phyloP scores from a whole-genome alignment of 1,140 invertebrate species.

The Scaptomyza hsui region DNA sequence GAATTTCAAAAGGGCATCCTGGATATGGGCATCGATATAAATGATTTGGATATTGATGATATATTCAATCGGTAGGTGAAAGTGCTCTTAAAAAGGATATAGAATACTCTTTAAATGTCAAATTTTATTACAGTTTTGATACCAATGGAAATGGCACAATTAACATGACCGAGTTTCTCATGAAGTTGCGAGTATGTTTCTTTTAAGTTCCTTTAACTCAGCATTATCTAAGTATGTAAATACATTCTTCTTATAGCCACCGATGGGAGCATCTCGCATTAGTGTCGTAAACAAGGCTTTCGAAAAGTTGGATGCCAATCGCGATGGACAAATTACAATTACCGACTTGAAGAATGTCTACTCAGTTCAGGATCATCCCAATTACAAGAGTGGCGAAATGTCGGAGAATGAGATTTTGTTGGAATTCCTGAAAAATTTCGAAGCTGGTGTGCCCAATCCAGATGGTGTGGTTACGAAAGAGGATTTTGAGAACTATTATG shows the following conservation, averaged over 20 bases:
- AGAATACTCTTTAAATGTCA: not conserved
- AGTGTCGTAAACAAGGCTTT: slow-evolving; percentile 93
- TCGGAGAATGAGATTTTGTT: slow-evolving; percentile 92
- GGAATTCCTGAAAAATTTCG: slow-evolving; percentile 94
- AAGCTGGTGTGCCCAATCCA: slow-evolving; percentile 87
- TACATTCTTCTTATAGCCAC: no score
- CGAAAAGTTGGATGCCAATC: slow-evolving; percentile 93
- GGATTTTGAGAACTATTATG: slow-evolving; percentile 97
- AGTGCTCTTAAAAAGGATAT: not conserved
- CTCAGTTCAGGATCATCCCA: slow-evolving; percentile 78
- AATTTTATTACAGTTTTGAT: slow-evolving; percentile 87
- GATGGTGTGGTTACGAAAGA: slow-evolving; percentile 95
- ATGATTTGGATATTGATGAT: slow-evolving; percentile 87
- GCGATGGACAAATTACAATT: slow-evolving; percentile 92
- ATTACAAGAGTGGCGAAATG: slow-evolving; percentile 94
- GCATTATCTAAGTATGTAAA: no score
- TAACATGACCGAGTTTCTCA: slow-evolving; percentile 94
- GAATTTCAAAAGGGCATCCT: slow-evolving; percentile 93
- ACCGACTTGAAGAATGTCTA: slow-evolving; percentile 88
- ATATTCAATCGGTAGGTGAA: slow-evolving; percentile 85
- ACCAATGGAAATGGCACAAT: slow-evolving; percentile 91
- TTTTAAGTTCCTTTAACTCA: no score
- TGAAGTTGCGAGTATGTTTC: slow-evolving; percentile 89
- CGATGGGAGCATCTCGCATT: slow-evolving; percentile 90
- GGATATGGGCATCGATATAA: slow-evolving; percentile 90